phyloP scores from a whole-genome alignment of 1,140 invertebrate species.

The Ceratosolen fusciceps region DNA sequence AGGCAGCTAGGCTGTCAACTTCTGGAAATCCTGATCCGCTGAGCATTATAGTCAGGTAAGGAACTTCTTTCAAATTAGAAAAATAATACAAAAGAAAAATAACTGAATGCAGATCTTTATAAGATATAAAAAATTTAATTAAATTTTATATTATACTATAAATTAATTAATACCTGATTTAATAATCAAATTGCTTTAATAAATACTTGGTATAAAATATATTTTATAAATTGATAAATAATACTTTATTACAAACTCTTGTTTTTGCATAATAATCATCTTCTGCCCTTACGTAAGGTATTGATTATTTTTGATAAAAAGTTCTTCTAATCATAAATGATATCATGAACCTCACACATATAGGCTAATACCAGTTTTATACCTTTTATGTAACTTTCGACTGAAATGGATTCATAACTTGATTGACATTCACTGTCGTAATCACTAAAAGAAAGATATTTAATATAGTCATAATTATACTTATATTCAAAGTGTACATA shows the following conservation, averaged over 20 bases:
- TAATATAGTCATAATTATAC: background rate
- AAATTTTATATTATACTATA: slow-evolving; percentile 6
- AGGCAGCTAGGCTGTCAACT: slow-evolving; percentile 69
- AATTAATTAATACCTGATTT: background rate
- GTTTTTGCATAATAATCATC: too few relatives aligned
- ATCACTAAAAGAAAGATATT: slow-evolving; percentile 48
- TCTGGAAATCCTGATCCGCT: slow-evolving; percentile 66
- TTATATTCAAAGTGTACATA: slow-evolving; percentile 15
- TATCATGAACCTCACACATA: slow-evolving; percentile 53
- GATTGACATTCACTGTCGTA: slow-evolving; percentile 24
- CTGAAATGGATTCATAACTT: slow-evolving; percentile 49
- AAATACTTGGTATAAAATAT: too few relatives aligned
- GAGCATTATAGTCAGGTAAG: slow-evolving; percentile 67
- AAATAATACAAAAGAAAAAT: too few relatives aligned
- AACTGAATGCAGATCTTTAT: background rate
- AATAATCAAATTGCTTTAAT: too few relatives aligned
- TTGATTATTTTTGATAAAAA: background rate
- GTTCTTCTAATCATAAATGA: slow-evolving; percentile 32
- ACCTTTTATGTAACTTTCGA: slow-evolving; percentile 45
- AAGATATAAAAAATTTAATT: background rate
- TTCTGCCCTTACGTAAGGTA: too few relatives aligned
- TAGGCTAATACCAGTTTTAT: slow-evolving; percentile 54
- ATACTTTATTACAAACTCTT: too few relatives aligned
- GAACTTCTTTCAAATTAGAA: background rate
- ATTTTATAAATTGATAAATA: too few relatives aligned